phyloP scores from a whole-genome alignment of 2,797 vertebrate genomes.

The Vultur gryphus region DNA sequence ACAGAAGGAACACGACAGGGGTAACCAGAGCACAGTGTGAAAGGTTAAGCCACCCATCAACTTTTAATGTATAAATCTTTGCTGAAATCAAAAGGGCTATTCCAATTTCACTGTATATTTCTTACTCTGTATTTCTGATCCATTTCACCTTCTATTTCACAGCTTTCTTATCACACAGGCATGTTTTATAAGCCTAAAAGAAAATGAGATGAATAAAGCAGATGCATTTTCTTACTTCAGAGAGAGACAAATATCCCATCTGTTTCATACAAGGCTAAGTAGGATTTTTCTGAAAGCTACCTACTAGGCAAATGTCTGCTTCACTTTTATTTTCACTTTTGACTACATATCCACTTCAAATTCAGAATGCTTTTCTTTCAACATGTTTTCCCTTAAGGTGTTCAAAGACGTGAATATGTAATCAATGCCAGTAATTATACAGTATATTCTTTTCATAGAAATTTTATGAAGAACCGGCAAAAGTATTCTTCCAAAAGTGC shows the following conservation, averaged over 20 bases:
- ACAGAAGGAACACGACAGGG: fast-evolving
- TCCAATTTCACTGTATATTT: neutral
- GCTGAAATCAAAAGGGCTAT: neutral
- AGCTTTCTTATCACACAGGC: neutral
- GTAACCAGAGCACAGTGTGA: neutral
- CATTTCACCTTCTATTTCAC: neutral
- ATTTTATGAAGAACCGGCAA: neutral
- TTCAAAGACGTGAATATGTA: constrained; percentile 20
- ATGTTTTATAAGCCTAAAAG: neutral
- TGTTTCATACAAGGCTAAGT: neutral
- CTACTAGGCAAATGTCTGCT: constrained; percentile 6
- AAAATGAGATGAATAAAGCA: constrained; percentile 9
- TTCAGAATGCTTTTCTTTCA: constrained; percentile 33
- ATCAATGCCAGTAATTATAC: constrained; percentile 1
- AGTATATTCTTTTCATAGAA: neutral
- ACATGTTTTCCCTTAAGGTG: constrained; percentile 5
- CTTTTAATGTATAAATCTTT: neutral
- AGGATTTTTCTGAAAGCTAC: constrained; percentile 12
- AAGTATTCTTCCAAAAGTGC: neutral
- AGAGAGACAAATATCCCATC: constrained; percentile 23
- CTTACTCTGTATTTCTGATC: neutral
- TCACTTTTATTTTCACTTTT: constrained; percentile 36
- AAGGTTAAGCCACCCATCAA: neutral
- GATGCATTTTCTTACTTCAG: constrained; percentile 16
- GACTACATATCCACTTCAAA: constrained; percentile 19